These are phyloP conservation scores for Distichodus sexfasciatus DNA, from an alignment of 2,797 vertebrate genomes.

Conservation along the genomic window DNA sequence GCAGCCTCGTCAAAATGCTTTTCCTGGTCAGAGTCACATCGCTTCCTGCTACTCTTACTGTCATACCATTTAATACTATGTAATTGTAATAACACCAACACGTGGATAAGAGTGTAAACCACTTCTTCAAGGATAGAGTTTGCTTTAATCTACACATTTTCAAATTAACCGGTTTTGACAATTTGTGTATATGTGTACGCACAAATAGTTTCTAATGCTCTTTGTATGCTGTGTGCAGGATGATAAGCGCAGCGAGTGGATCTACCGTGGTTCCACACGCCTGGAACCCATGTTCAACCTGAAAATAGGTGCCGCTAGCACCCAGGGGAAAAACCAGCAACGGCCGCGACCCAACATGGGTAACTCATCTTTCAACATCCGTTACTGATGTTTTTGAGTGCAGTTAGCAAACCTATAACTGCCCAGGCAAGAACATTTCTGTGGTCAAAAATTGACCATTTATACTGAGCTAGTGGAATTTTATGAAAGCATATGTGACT, in stretches of 20 bases:
- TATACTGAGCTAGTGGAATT: too few species aligned
- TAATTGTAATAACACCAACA: too few species aligned
- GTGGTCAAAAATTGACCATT: too few species aligned
- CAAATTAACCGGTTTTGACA: neutral
- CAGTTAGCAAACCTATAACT: too few species aligned
- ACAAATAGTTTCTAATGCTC: neutral
- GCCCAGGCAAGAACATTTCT: too few species aligned
- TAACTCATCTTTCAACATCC: too few species aligned
- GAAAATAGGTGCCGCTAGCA: conserved; percentile 89
- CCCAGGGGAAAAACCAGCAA: conserved; percentile 90
- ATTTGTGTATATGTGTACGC: neutral
- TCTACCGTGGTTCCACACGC: conserved; percentile 94
- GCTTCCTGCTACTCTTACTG: neutral
- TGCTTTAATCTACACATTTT: neutral
- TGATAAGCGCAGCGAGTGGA: conserved; percentile 97
- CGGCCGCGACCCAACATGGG: conserved; percentile 93
- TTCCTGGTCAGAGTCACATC: conserved; percentile 84
- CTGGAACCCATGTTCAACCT: conserved; percentile 98
- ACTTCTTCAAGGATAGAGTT: too few species aligned
- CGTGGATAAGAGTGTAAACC: too few species aligned
- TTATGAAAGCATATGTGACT: too few species aligned
- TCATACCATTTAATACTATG: too few species aligned
- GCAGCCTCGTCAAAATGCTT: conserved; percentile 95
- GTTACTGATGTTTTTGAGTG: neutral
- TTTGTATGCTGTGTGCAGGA: conserved; percentile 66